phyloP scores from a whole-genome alignment of 1,140 invertebrate species.

The Alviniconcha marisindica region DNA sequence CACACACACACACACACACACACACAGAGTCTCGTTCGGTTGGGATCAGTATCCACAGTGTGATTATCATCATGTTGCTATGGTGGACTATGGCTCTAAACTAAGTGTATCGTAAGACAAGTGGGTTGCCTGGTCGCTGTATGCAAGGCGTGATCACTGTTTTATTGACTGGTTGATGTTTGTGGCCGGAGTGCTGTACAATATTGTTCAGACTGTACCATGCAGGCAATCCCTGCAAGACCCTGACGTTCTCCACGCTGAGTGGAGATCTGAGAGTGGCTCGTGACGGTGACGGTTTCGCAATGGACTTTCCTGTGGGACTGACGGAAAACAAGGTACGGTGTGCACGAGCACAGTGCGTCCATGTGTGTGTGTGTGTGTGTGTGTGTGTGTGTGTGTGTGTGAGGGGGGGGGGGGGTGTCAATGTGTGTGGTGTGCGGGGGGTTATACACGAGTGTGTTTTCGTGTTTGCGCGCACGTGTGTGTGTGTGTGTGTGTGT shows the following conservation, averaged over 20 bases:
- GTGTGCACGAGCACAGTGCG: neutral
- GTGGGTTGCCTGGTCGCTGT: too few relatives aligned
- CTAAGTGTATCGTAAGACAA: too few relatives aligned
- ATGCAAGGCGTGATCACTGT: too few relatives aligned
- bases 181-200: too few relatives aligned
- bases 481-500: neutral
- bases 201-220: too few relatives aligned
- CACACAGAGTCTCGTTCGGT: too few relatives aligned
- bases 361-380: neutral
- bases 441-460: neutral
- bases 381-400: neutral
- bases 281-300: slow-evolving; percentile 46
- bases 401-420: neutral
- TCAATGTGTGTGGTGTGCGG: neutral
- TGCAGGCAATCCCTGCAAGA: too few relatives aligned
- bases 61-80: too few relatives aligned
- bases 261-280: slow-evolving; percentile 69
- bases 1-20: too few relatives aligned
- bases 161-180: too few relatives aligned
- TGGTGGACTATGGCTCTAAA: too few relatives aligned
- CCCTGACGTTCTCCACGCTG: slow-evolving; percentile 65
- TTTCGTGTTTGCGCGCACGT: neutral
- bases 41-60: too few relatives aligned
- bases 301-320: slow-evolving; percentile 63
- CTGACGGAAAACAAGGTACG: slow-evolving; percentile 48